phyloP scores from a whole-genome alignment of 1,140 invertebrate genomes.

The Neodiprion lecontei region DNA sequence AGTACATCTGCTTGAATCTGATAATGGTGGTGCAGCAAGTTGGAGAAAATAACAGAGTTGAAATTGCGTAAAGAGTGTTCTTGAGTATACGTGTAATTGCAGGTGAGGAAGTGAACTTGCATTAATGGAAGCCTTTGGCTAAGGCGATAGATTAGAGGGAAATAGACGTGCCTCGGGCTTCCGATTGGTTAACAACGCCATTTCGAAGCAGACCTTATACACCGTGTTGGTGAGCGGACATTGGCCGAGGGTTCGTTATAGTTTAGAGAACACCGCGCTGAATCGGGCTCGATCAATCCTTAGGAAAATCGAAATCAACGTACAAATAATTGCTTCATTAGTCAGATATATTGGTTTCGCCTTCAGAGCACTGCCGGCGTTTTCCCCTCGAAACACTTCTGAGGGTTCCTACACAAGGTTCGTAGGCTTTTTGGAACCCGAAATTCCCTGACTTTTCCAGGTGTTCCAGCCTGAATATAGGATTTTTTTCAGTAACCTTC shows the following conservation, averaged over 20 bases:
- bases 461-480: no score
- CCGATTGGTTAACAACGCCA: neutral
- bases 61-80: slow-evolving; percentile 7
- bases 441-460: no score
- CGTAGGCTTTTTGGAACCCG: no score
- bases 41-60: neutral
- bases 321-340: slow-evolving; percentile 8
- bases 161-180: neutral
- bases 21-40: no score
- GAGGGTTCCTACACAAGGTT: no score
- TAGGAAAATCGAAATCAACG: neutral
- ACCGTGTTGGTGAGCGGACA: neutral
- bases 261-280: neutral
- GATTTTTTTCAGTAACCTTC: no score
- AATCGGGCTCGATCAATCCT: neutral
- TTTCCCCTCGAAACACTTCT: no score
- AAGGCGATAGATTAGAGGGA: neutral
- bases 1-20: neutral
- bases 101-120: neutral
- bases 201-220: no score
- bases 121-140: neutral
- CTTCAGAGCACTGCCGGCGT: neutral
- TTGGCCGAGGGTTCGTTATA: neutral
- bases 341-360: neutral
- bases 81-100: neutral